phyloP scores from a whole-genome alignment of 2,888 invertebrate genomes.

The Hetaerina titia region DNA sequence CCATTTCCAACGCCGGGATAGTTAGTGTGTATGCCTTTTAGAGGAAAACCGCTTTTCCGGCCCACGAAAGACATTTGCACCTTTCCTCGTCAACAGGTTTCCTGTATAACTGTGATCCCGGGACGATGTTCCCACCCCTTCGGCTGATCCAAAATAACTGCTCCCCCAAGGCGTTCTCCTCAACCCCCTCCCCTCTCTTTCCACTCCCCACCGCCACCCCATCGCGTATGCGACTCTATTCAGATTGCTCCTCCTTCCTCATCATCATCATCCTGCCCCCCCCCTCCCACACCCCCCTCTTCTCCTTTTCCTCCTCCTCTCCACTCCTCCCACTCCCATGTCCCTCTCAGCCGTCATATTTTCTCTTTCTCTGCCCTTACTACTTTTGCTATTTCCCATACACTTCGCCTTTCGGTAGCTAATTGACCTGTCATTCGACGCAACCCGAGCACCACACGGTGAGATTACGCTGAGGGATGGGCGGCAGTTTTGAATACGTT shows the following conservation, averaged over 20 bases:
- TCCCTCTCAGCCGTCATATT: background rate
- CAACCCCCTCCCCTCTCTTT: background rate
- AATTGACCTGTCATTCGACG: conserved; percentile 37
- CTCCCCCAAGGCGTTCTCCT: background rate
- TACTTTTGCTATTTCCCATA: background rate
- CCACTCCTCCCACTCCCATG: background rate
- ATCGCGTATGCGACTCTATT: background rate
- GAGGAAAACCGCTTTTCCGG: background rate
- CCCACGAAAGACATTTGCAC: conserved; percentile 13
- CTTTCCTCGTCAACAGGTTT: conserved; percentile 35
- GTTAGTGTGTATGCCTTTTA: background rate
- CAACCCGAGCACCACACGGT: background rate
- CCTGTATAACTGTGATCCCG: conserved; percentile 19
- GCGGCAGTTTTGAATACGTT: background rate
- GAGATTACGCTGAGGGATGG: background rate
- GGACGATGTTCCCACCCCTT: conserved; percentile 19
- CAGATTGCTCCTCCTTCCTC: background rate
- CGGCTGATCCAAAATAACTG: background rate
- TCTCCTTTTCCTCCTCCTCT: background rate
- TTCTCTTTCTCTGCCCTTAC: background rate
- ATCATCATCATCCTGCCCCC: background rate
- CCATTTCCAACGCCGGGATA: background rate
- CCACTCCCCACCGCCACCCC: background rate
- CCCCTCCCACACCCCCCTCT: background rate
- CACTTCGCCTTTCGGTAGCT: background rate